Evolutionary conservation across 2,113 vertebrate species (phyloP).

Genomic region (Lamprologus speciosus): DNA sequence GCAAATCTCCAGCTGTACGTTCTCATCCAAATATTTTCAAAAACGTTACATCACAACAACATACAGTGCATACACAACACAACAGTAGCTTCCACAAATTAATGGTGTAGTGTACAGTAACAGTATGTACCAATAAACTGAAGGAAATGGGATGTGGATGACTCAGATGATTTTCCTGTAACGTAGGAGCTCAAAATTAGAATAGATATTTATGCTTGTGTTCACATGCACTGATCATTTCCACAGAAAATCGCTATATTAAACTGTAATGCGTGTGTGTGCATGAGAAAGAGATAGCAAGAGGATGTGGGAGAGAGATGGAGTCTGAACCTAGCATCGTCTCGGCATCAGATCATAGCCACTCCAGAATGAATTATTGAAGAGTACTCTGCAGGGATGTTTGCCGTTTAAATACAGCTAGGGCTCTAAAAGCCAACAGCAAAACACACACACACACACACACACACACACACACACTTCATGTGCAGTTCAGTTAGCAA

Average conservation of each 20-base stretch:
- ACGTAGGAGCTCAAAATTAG: neutral
- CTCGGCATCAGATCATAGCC: neutral
- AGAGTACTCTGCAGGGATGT: neutral
- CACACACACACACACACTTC: neutral
- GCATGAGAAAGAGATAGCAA: neutral
- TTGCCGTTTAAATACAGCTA: neutral
- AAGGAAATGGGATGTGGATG: neutral
- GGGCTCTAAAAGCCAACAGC: neutral
- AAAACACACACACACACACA: neutral
- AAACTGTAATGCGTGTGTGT: neutral
- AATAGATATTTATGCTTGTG: neutral
- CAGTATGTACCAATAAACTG: neutral
- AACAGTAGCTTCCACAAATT: neutral
- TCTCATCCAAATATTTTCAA: neutral
- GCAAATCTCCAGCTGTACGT: neutral
- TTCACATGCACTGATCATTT: neutral
- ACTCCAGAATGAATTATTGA: conserved; percentile 25
- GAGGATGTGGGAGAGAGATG: neutral
- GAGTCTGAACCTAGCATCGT: neutral
- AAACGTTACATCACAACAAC: neutral
- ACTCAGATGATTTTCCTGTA: neutral
- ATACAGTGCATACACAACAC: neutral
- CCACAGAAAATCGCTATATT: neutral
- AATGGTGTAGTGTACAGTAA: neutral
- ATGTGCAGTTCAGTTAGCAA: neutral